Base-by-base conservation (phyloP, 2,888 invertebrate species). In the Leptinotarsa haldemani region DNA sequence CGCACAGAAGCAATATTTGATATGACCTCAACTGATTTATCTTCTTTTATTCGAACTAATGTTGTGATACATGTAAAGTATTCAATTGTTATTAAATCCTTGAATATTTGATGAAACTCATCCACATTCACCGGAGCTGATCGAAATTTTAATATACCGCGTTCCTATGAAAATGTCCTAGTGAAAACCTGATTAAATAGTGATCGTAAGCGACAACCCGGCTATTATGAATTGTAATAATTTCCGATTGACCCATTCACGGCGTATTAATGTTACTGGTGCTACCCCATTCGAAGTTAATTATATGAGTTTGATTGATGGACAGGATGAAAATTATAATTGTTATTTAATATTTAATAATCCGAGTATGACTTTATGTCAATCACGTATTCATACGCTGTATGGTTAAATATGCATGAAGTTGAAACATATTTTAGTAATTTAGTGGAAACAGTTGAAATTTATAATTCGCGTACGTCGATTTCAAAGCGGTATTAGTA, bases 271-370 rank as follows among this genome's bases (percentile, higher is more conserved):
- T 70, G 64, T 71, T 68, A 40, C 61, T 61, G 61, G n/a, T 61
- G 56, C 56, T 53, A 18, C 30, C 46, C 68, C 46, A 71, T 74
- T 75, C 75, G 48, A 65, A 78, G 78, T 78, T 78, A 75, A 78
- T 76, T 78, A 78, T 71, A 75, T 74, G 69, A 65, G 69, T 78
- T 78, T 76, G 78, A 78, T 76, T 80, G 84, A 84, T 84, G 82
- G 79, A 78, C 81, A 78, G 78, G 81, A 83, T 81, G 83, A 83
- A 83, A 83, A 83, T 84, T 82, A 83, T 83, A 83, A 84, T 83
- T 83, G 83, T 83, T 83, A 83, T 84, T 83, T 82, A 83, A 83
- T 84, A 83, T 84, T 84, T 83, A 83, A 83, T 84, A 83, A 82
- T 83, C 78, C 82, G 76, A 81, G 79, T 80, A 80, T 82, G 82